Percentiles rank a stretch among this genome's conserved stretches.
These are phyloP conservation scores for Megalops atlanticus DNA, from an alignment of 2,113 vertebrate species.

Conservation along the genomic window DNA sequence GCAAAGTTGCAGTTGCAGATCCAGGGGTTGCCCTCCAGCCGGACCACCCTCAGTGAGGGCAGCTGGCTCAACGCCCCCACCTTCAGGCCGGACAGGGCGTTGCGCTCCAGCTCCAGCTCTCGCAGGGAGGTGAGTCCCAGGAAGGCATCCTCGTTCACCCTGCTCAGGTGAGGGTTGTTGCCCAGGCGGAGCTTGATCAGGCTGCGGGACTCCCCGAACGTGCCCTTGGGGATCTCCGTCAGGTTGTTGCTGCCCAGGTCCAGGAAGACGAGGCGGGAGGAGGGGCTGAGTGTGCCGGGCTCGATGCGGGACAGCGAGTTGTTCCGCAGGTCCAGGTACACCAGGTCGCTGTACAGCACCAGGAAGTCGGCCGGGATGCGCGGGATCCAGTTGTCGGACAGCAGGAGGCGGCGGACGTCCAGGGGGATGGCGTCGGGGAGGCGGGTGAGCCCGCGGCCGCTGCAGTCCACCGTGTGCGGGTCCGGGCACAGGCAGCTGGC, in stretches of 20 bases:
- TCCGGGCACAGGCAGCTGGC: conserved; percentile 84
- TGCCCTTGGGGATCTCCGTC: conserved; percentile 85
- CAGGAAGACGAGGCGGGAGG: conserved; percentile 88
- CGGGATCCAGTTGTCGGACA: conserved; percentile 89
- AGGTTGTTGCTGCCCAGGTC: conserved; percentile 95
- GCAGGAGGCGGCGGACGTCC: conserved; percentile 87
- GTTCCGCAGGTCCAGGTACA: conserved; percentile 95
- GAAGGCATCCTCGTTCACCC: conserved; percentile 88
- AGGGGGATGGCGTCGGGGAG: conserved; percentile 88
- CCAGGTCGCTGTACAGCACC: conserved; percentile 91
- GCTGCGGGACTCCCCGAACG: conserved; percentile 85
- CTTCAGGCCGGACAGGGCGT: conserved; percentile 82
- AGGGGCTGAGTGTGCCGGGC: conserved; percentile 88
- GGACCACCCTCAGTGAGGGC: conserved; percentile 84
- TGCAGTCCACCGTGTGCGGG: conserved; percentile 93
- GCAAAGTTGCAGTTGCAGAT: conserved; percentile 95
- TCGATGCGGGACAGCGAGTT: conserved; percentile 88
- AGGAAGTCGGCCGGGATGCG: conserved; percentile 91
- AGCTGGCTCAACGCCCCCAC: conserved; percentile 83
- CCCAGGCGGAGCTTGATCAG: conserved; percentile 88
- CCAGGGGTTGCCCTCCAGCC: conserved; percentile 95
- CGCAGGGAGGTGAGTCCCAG: conserved; percentile 86
- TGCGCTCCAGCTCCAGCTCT: conserved; percentile 90
- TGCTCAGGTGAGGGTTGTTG: conserved; percentile 85
- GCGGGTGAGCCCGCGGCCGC: conserved; percentile 80